Base-by-base conservation (phyloP, 2,113 vertebrate genomes). In the Sylvilagus bachmani region DNA sequence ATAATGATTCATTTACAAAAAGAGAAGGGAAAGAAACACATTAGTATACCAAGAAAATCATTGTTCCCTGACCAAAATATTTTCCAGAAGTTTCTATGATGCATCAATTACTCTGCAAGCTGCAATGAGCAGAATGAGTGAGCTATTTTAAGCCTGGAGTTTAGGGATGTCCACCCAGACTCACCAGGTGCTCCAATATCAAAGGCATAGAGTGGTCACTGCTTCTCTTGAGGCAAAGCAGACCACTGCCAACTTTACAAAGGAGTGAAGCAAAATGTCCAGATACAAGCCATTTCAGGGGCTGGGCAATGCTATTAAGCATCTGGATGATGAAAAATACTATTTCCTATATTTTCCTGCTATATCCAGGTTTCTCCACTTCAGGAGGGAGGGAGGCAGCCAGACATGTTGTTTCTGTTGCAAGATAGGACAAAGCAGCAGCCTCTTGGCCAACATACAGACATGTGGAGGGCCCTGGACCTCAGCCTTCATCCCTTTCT, bases 21-120 rank as follows among this genome's bases (percentile, higher is more conserved):
- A 71, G 74, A 62, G 19, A 58, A 16, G 55, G 14, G 55, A 79
- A 27, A 17, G 61, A 67, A 51, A 75, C 44, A 89, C 25, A 61
- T 74, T 83, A 66, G 74, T 66, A 67, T 17, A 44, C 74, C 58
- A 77, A 58, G 58, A 82, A 93, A 96, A 84, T 86, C 49, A 14
- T 33, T 62, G 75, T 90, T 55, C 16, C 71, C n/a, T 62, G 14
- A 77, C 89, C 44, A 75, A 88, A 96, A 24, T 69, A 80, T 85
- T 90, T 86, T 62, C 44, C 27, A 44, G 31, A 93, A 66, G 36
- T 93, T 89, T 95, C 49, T 4, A 3, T 33, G 38, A 71, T 71
- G 7, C 17, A 55, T 51, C 67, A n/a, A 33, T 85, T 61, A 44
- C 70, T 84, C 53, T 67, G 73, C 17, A 38, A 71, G 74, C 17